phyloP scores from a whole-genome alignment of 2,797 vertebrate genomes.

The Coregonus suidteri region DNA sequence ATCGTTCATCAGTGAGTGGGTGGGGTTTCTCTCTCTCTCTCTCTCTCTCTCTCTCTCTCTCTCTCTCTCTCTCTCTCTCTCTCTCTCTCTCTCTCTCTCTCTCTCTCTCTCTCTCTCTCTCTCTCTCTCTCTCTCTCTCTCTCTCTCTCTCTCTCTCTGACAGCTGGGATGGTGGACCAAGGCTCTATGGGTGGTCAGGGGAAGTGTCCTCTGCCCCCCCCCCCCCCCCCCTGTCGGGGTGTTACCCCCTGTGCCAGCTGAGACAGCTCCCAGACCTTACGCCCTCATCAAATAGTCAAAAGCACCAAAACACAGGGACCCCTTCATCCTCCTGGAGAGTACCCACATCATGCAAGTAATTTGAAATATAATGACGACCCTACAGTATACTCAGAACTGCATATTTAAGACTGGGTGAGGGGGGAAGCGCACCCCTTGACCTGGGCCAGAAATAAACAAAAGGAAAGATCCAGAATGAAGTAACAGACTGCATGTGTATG shows the following conservation, averaged over 20 bases:
- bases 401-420: not conserved
- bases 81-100: not conserved
- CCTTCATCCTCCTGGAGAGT: conserved; percentile 12
- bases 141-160: conserved; percentile 15
- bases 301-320: conserved; percentile 11
- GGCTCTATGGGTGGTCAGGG: conserved; percentile 19
- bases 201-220: not conserved
- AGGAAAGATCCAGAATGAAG: not conserved
- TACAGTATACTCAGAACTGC: not conserved
- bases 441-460: not conserved
- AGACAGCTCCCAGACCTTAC: conserved; percentile 31
- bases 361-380: conserved; percentile 17
- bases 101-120: not conserved
- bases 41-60: not conserved
- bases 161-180: conserved; percentile 31
- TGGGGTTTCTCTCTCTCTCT: not conserved
- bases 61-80: not conserved
- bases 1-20: not conserved
- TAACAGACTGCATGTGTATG: not conserved
- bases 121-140: not conserved
- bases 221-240: conserved; percentile 6
- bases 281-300: conserved; percentile 58
- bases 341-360: conserved; percentile 20
- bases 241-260: conserved; percentile 44
- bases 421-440: not conserved